phyloP scores from a whole-genome alignment of 2,113 vertebrate species.

The Choloepus hoffmanni region DNA sequence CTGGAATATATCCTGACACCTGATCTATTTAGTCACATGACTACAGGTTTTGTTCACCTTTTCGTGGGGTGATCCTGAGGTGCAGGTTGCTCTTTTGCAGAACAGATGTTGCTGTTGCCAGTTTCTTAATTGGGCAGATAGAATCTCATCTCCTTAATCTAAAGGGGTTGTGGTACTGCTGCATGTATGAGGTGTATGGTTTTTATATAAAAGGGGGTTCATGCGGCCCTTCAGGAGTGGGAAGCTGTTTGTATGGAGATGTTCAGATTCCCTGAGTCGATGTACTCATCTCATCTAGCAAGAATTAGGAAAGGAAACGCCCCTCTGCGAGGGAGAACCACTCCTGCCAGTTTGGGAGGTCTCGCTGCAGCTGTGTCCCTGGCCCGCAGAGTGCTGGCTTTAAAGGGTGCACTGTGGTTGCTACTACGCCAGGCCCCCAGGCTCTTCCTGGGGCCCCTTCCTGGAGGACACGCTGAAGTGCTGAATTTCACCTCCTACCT shows the following conservation, averaged over 20 bases:
- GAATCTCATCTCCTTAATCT: accelerated
- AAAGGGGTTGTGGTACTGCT: not conserved
- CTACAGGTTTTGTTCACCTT: not conserved
- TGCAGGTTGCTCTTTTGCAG: not conserved
- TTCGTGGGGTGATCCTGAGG: accelerated
- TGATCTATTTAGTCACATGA: not conserved
- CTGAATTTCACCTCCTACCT: not conserved
- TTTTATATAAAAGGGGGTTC: not conserved
- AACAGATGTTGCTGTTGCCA: not conserved
- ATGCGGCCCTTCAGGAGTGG: accelerated
- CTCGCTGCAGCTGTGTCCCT: not conserved
- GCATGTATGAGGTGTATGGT: no score
- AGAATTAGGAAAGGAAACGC: not conserved
- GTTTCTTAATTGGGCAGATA: not conserved
- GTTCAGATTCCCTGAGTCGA: accelerated
- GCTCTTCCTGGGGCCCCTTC: not conserved
- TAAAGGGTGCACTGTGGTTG: not conserved
- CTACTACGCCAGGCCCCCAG: not conserved
- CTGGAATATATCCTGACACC: not conserved
- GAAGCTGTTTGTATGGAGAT: not conserved
- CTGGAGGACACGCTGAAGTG: not conserved
- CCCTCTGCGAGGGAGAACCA: not conserved
- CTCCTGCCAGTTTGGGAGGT: not conserved
- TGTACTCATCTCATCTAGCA: not conserved
- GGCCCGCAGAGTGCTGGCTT: accelerated